These are phyloP conservation scores for Margaritifera margaritifera DNA, from an alignment of 2,888 invertebrate genomes.

Conservation along the genomic window DNA sequence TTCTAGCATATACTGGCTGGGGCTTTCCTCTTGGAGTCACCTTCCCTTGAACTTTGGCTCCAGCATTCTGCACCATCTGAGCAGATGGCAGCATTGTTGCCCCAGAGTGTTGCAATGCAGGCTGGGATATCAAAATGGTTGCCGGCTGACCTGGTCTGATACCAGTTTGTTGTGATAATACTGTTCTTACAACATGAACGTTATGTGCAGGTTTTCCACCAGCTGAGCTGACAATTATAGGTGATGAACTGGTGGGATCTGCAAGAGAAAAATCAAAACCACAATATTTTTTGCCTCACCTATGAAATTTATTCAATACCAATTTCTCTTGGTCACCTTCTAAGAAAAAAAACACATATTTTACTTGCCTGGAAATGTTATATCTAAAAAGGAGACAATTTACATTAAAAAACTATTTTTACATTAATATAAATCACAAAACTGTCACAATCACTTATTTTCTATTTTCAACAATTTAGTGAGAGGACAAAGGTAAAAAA, in stretches of 20 bases:
- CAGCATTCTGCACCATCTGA: slow-evolving; percentile 53
- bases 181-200: slow-evolving; percentile 69
- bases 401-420: too few relatives aligned
- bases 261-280: slow-evolving; percentile 6
- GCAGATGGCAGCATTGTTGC: slow-evolving; percentile 45
- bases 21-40: slow-evolving; percentile 57
- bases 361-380: too few relatives aligned
- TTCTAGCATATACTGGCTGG: slow-evolving; percentile 68
- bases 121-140: slow-evolving; percentile 69
- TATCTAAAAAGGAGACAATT: too few relatives aligned
- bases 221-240: slow-evolving; percentile 36
- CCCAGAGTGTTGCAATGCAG: slow-evolving; percentile 52
- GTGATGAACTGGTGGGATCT: slow-evolving; percentile 25
- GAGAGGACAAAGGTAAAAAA: too few relatives aligned
- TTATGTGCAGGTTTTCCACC: slow-evolving; percentile 59
- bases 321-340: too few relatives aligned
- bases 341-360: too few relatives aligned
- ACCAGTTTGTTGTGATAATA: slow-evolving; percentile 65
- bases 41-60: slow-evolving; percentile 42
- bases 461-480: too few relatives aligned
- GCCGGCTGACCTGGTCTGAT: slow-evolving; percentile 65
- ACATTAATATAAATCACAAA: too few relatives aligned
- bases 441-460: too few relatives aligned
- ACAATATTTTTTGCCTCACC: too few relatives aligned
- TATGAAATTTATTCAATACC: not conserved